A percentile compares a stretch with the other conserved stretches of the same genome.
These are phyloP conservation scores for Paramisgurnus dabryanus DNA, from an alignment of 2,113 vertebrate genomes.

Conservation along the genomic window DNA sequence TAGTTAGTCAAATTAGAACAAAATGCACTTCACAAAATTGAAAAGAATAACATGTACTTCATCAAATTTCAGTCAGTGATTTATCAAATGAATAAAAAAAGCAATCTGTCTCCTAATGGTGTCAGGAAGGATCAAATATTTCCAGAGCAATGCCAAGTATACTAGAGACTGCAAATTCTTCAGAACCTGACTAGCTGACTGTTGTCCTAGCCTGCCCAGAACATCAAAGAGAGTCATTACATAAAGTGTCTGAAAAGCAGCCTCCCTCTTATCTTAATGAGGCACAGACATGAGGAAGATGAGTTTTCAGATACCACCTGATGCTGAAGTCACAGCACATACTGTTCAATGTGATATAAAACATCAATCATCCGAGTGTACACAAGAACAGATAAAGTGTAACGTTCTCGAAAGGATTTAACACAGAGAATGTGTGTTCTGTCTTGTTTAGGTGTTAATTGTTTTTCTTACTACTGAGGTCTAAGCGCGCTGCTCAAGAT, in stretches of 20 bases:
- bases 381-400: slow-evolving; percentile 19
- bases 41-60: neutral
- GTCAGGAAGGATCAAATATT: neutral
- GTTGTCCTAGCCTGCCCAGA: slow-evolving; percentile 39
- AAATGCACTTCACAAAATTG: neutral
- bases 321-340: neutral
- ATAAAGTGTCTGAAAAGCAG: slow-evolving; percentile 40
- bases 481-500: slow-evolving; percentile 15
- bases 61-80: neutral
- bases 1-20: neutral
- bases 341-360: neutral
- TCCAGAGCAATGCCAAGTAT: slow-evolving; percentile 11
- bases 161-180: slow-evolving; percentile 10
- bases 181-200: neutral
- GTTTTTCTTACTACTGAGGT: slow-evolving; percentile 23
- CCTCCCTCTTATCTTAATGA: slow-evolving; percentile 29
- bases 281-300: slow-evolving; percentile 3
- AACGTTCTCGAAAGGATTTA: slow-evolving; percentile 12
- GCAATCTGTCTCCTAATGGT: neutral
- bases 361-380: neutral
- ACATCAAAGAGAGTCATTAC: slow-evolving; percentile 39
- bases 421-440: slow-evolving; percentile 8
- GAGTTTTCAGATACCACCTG: slow-evolving; percentile 10
- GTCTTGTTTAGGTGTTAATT: slow-evolving; percentile 29
- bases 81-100: neutral